Conservation (phyloP, 2,113 vertebrate species). For the cat (Felis catus) region DNA sequence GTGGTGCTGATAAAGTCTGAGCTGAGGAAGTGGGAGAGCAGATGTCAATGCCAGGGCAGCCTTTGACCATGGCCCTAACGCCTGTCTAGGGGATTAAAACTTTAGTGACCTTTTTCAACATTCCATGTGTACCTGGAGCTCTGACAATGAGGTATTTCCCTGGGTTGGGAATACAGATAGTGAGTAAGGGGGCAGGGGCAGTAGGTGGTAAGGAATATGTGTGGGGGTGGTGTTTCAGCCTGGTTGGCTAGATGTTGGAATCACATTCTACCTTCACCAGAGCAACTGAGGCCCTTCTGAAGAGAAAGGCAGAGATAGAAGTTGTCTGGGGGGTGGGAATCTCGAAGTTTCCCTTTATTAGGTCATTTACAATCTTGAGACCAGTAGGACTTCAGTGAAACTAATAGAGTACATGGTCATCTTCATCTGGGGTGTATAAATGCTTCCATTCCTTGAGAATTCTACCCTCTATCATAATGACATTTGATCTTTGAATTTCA, state of each 20-base stretch:
- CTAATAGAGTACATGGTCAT: not conserved
- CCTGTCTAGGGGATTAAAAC: not conserved
- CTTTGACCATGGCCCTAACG: not conserved
- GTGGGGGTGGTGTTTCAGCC: not conserved
- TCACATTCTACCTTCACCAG: not conserved
- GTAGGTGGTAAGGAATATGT: not conserved
- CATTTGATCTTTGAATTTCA: not conserved
- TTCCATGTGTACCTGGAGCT: not conserved
- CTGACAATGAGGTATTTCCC: not conserved
- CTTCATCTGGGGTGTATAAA: not conserved
- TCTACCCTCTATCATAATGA: not conserved
- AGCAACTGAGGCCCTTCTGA: not conserved
- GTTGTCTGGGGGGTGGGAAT: not conserved
- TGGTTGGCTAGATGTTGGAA: not conserved
- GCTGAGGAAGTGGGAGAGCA: not conserved
- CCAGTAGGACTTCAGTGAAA: not conserved
- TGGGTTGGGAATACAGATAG: not conserved
- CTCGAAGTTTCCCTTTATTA: not conserved
- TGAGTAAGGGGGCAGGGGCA: accelerated
- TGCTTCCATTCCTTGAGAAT: not conserved
- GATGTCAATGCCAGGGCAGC: not conserved
- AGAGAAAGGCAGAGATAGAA: not conserved
- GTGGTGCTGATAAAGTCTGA: not conserved
- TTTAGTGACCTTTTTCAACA: not conserved
- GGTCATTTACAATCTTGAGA: not conserved